Base-by-base conservation (phyloP, 2,888 invertebrate genomes). In the Drosophila paramelanica region DNA sequence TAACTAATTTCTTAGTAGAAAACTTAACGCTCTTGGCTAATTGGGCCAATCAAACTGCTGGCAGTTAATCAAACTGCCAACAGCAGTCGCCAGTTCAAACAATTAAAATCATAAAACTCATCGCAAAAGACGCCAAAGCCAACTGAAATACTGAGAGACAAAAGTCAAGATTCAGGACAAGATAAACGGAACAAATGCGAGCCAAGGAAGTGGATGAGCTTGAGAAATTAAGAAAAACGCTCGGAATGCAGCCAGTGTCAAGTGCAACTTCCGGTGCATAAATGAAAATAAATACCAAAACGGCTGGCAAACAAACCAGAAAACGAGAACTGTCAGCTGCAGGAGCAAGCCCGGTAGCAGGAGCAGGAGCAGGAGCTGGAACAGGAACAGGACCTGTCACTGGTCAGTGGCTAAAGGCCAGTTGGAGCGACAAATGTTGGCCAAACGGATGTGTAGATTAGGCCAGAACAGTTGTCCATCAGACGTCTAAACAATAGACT, bases 181-280 rank as follows among this genome's bases (percentile, higher is more conserved):
- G 83, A 83, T 83, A 84, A 88, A 73, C 80, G 74, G 71, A 88
- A 79, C 80, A 77, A 88, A 88, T 84, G 83, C 87, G 71, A 66
- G 42, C 25, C 65, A 61, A 57, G 67, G 53, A 74, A 68, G 39
- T 55, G 60, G 61, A 70, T 51, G 52, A 58, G 43, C 51, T 79
- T 58, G 50, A 67, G 65, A 83, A 83, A 83, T 79, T 82, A 82
- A 79, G 89, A 76, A 82, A 79, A 81, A 64, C 53, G 47, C 65
- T 45, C 33, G 41, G 57, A 64, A 52, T 77, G 73, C 81, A 67
- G 66, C 20, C 65, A 60, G 70, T 56, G 72, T 56, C 62, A 65
- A 73, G 82, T 81, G 88, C 83, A 83, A 82, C 77, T 77, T 84
- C 83, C 83, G 89, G 87, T 84, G 83, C 77, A 86, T 83, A 86